These are phyloP conservation scores for Phenganax marumi DNA, from an alignment of 92 coral and sea anemone genomes.

Conservation along the genomic window DNA sequence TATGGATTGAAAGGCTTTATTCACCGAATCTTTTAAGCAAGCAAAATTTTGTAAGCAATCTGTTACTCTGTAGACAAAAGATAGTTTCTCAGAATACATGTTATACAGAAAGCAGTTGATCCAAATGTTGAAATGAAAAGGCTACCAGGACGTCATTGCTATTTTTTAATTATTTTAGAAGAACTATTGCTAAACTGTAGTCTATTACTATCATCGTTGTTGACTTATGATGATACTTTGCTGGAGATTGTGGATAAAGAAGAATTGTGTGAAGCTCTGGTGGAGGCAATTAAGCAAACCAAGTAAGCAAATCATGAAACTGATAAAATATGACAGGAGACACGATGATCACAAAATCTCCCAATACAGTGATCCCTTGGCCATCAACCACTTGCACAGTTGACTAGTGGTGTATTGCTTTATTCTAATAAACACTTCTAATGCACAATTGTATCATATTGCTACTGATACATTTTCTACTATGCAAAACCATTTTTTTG, in stretches of 20 bases:
- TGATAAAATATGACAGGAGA: too few species aligned
- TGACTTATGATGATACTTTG: conserved; percentile 16
- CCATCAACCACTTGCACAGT: too few species aligned
- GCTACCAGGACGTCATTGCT: neutral
- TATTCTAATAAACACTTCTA: neutral
- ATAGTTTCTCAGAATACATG: too few species aligned
- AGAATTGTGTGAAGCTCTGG: conserved; percentile 67
- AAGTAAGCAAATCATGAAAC: conserved; percentile 6
- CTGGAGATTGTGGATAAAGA: conserved; percentile 16
- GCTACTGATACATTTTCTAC: neutral
- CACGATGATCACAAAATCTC: too few species aligned
- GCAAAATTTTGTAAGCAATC: too few species aligned
- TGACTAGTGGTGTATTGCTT: too few species aligned
- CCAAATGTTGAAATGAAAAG: neutral
- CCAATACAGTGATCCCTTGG: too few species aligned
- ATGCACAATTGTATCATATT: neutral
- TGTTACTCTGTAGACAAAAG: too few species aligned
- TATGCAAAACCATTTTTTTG: too few species aligned
- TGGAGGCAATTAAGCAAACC: conserved; percentile 84
- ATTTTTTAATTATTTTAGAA: neutral
- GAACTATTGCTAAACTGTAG: conserved; percentile 37
- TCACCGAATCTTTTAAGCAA: too few species aligned
- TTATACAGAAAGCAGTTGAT: too few species aligned
- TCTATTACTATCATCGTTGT: conserved; percentile 24
- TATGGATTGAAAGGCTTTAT: too few species aligned